Conservation (phyloP, 1,140 invertebrate species). For the Muscidifurax raptorellus region DNA sequence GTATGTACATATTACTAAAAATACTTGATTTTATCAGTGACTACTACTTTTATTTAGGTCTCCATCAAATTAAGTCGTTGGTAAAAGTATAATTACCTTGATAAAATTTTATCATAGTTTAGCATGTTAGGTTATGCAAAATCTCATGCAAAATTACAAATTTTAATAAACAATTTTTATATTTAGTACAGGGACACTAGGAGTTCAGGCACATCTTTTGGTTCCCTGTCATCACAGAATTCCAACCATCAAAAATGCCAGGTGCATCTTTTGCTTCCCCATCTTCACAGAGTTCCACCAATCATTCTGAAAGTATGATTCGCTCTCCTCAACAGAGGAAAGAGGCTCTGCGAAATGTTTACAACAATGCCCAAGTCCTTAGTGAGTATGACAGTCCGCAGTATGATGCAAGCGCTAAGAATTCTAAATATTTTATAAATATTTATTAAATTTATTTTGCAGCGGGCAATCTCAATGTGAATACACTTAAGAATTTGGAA, state of each 20-base stretch:
- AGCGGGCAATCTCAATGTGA: constrained; percentile 53
- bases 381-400: constrained; percentile 54
- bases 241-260: neutral
- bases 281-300: neutral
- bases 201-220: too few species aligned
- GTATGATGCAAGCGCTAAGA: neutral
- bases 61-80: too few species aligned
- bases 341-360: constrained; percentile 53
- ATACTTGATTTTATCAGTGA: too few species aligned
- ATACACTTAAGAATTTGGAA: constrained; percentile 56
- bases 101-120: too few species aligned
- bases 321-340: constrained; percentile 58
- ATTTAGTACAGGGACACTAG: too few species aligned
- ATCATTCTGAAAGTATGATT: constrained; percentile 18
- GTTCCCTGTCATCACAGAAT: too few species aligned
- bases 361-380: constrained; percentile 50
- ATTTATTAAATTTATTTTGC: constrained; percentile 37
- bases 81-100: too few species aligned
- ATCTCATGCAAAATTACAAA: too few species aligned
- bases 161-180: neutral
- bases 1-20: too few species aligned
- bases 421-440: neutral
- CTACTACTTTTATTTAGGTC: too few species aligned
- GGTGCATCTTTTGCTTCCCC: neutral
- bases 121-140: too few species aligned